Percentiles rank a stretch among this genome's conserved stretches.
These are phyloP conservation scores for Gouania willdenowi DNA, from an alignment of 2,797 vertebrate species.

Conservation along the genomic window DNA sequence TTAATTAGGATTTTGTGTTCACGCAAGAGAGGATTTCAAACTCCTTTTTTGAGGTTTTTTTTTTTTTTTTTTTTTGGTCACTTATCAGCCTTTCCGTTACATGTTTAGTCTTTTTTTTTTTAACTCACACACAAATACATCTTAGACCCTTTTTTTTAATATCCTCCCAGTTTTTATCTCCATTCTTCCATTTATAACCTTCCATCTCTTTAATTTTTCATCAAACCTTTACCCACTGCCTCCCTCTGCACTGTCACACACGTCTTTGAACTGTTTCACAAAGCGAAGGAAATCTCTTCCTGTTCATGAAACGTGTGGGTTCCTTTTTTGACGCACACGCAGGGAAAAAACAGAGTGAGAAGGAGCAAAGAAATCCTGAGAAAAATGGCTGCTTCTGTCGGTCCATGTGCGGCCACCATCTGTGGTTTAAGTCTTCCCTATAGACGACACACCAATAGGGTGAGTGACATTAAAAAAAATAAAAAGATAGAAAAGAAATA, in stretches of 20 bases:
- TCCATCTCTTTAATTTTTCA: neutral
- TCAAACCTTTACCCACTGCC: no score
- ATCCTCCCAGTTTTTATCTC: neutral
- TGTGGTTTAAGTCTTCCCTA: conserved; percentile 37
- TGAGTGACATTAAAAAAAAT: conserved; percentile 52
- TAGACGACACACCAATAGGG: conserved; percentile 19
- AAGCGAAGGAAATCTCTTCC: conserved; percentile 31
- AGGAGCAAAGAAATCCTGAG: conserved; percentile 21
- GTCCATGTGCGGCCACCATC: conserved; percentile 64
- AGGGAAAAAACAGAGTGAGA: conserved; percentile 13
- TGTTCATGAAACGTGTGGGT: conserved; percentile 47
- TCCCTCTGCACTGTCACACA: neutral
- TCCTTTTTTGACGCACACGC: conserved; percentile 37
- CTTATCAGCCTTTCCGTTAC: neutral
- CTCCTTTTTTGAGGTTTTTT: neutral
- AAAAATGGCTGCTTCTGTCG: conserved; percentile 35
- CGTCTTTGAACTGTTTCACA: conserved; percentile 6
- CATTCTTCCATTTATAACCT: neutral
- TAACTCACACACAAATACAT: conserved; percentile 13
- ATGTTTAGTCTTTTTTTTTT: neutral
- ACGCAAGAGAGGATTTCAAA: conserved; percentile 3
- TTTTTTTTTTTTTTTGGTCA: neutral
- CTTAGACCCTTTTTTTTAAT: neutral
- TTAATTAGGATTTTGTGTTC: conserved; percentile 23
- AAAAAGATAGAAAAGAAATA: no score